phyloP scores from a whole-genome alignment of 1,140 invertebrate genomes.

The silkworm (Bombyx mori) region DNA sequence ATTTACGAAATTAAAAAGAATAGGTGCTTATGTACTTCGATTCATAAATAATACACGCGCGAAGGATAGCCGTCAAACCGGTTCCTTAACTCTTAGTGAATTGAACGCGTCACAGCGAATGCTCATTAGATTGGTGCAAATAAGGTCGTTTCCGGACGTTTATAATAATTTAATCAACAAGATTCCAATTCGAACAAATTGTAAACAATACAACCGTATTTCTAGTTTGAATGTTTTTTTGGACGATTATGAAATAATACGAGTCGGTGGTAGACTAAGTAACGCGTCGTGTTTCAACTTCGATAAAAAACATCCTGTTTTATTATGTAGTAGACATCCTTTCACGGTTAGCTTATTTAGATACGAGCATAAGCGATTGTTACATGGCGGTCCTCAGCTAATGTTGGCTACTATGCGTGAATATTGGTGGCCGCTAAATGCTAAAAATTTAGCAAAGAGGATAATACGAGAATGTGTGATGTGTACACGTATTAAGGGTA shows the following conservation, averaged over 20 bases:
- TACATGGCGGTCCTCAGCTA: conserved; percentile 10
- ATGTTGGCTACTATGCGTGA: conserved; percentile 3
- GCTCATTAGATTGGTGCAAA: not conserved
- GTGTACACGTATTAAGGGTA: conserved; percentile 29
- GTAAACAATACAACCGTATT: not conserved
- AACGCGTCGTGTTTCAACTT: not conserved
- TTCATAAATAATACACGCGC: no score
- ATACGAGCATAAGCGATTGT: conserved; percentile 3
- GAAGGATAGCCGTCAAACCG: no score
- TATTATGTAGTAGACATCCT: conserved; percentile 6
- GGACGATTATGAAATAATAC: conserved; percentile 1
- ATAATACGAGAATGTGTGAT: conserved; percentile 30
- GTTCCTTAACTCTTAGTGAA: no score
- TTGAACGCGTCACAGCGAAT: no score
- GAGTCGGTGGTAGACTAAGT: no score
- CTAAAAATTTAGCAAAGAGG: conserved; percentile 11
- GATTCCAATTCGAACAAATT: not conserved
- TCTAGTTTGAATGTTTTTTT: conserved; percentile 9
- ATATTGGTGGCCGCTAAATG: conserved; percentile 8
- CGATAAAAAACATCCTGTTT: conserved; percentile 10
- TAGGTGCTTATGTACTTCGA: no score
- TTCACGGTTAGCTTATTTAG: conserved; percentile 2
- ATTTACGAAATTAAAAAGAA: no score
- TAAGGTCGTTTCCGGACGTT: conserved; percentile 10
- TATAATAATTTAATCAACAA: conserved; percentile 4